Evolutionary conservation across 2,888 invertebrate species (phyloP).

Genomic region (Mesorhabditis belari): DNA sequence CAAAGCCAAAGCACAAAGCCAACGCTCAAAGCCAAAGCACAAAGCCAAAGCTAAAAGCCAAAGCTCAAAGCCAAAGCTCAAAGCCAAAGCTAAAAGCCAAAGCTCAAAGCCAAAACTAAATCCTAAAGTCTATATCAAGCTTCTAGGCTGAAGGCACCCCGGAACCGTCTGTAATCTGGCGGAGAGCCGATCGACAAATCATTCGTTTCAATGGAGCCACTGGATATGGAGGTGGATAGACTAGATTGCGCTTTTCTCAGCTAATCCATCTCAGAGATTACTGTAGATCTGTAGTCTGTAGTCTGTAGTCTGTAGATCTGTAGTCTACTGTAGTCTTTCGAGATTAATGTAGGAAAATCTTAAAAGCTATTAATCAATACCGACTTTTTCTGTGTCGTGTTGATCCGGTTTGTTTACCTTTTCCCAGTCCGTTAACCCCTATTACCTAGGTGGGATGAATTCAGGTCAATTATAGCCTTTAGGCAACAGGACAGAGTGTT

Average conservation of each 20-base stretch:
- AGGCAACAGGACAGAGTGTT: too few species aligned
- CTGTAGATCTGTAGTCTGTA: too few species aligned
- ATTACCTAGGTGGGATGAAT: too few species aligned
- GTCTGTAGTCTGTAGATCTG: neutral
- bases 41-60: neutral
- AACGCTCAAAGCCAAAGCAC: too few species aligned
- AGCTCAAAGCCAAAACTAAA: neutral
- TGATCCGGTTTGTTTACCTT: too few species aligned
- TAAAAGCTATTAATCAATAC: too few species aligned
- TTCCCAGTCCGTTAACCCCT: conserved; percentile 2
- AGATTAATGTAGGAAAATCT: neutral
- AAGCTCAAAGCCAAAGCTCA: neutral
- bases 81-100: neutral
- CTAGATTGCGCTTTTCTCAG: too few species aligned
- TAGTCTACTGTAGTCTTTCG: neutral
- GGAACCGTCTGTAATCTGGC: conserved; percentile 48
- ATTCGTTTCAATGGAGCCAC: conserved; percentile 51
- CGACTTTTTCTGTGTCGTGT: too few species aligned
- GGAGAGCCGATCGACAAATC: conserved; percentile 47
- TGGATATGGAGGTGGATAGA: conserved; percentile 46
- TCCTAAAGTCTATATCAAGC: neutral
- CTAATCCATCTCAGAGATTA: too few species aligned
- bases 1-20: too few species aligned
- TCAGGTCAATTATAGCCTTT: too few species aligned
- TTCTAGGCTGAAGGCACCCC: conserved; percentile 47